phyloP scores from a whole-genome alignment of 2,113 vertebrate species.

The Lates calcarifer region DNA sequence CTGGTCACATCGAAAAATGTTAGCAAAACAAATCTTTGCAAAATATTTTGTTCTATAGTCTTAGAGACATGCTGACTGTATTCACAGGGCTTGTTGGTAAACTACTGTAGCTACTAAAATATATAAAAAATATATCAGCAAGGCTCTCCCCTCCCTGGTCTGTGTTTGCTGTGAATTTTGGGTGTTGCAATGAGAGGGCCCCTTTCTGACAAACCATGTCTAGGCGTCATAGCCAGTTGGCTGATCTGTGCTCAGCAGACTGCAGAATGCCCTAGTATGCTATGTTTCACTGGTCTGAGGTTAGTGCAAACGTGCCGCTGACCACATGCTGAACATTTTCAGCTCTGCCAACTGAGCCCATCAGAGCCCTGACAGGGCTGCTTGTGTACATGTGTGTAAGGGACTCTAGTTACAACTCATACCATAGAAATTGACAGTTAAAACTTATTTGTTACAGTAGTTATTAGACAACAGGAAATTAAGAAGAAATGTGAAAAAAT shows the following conservation, averaged over 20 bases:
- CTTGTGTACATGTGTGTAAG: not conserved
- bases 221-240: constrained; percentile 28
- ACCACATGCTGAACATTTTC: constrained; percentile 28
- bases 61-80: too few species aligned
- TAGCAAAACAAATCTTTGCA: too few species aligned
- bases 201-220: constrained; percentile 15
- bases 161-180: not conserved
- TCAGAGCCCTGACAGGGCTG: constrained; percentile 9
- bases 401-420: not conserved
- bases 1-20: too few species aligned
- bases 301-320: constrained; percentile 14
- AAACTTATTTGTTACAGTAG: not conserved
- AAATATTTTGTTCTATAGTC: too few species aligned
- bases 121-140: not conserved
- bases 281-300: constrained; percentile 45
- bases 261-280: constrained; percentile 45
- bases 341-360: constrained; percentile 30
- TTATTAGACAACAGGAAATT: not conserved
- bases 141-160: not conserved
- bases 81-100: too few species aligned
- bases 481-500: not conserved
- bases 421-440: not conserved
- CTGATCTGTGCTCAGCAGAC: constrained; percentile 36
- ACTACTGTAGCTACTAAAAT: too few species aligned
- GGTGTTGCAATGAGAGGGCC: not conserved